Evolutionary conservation across 2,888 invertebrate species (phyloP).

Genomic region (Noctua comes): DNA sequence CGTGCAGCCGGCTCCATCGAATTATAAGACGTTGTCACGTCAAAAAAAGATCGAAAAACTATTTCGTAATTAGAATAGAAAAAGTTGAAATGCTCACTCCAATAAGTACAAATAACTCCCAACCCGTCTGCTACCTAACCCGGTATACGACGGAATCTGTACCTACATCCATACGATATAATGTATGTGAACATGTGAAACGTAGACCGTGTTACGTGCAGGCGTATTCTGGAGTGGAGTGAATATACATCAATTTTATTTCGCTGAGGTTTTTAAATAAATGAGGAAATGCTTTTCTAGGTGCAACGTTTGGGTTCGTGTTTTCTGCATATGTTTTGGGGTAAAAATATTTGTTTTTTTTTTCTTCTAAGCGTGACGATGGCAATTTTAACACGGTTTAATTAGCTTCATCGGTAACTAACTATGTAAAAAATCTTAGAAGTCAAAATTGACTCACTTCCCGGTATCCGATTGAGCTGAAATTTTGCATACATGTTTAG

Average conservation of each 20-base stretch:
- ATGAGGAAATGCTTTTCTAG: background rate
- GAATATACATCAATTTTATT: conserved; percentile 43
- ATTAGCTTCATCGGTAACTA: too few relatives aligned
- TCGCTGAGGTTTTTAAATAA: conserved; percentile 10
- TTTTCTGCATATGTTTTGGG: background rate
- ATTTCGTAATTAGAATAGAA: background rate
- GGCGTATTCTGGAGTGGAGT: conserved; percentile 4
- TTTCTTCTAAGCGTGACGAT: too few relatives aligned
- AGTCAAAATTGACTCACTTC: too few relatives aligned
- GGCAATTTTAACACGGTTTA: too few relatives aligned
- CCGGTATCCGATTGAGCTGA: too few relatives aligned
- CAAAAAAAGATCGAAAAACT: too few relatives aligned
- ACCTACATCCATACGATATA: conserved; percentile 1
- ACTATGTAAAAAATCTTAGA: too few relatives aligned
- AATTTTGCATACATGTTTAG: too few relatives aligned
- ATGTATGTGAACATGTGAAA: conserved; percentile 15
- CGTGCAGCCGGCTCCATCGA: too few relatives aligned
- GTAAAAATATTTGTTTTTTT: too few relatives aligned
- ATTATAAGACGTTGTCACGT: too few relatives aligned
- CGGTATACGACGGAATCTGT: background rate
- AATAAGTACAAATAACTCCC: background rate
- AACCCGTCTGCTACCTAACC: background rate
- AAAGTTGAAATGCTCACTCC: background rate
- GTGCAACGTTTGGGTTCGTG: background rate
- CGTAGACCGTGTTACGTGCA: conserved; percentile 8